Evolutionary conservation across 35 echinoderm and acorn worm genomes (phyloP), one percentile per base, ranked within the genome.

Genomic region (Apostichopus japonicus): DNA sequence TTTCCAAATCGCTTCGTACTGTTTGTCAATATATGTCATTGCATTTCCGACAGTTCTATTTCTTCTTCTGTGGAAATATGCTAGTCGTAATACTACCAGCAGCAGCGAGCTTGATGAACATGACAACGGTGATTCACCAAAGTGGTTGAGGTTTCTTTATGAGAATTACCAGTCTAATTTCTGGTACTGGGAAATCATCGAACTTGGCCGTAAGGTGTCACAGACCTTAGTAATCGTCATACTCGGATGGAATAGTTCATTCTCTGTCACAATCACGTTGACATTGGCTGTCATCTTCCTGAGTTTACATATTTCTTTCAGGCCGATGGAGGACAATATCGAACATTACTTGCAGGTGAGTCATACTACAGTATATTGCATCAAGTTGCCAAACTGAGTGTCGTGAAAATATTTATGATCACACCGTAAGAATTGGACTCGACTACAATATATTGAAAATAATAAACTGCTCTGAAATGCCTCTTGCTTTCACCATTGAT

Each of bases 181-280:
- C 75, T 88, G 65, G 65, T 93, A 54, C 73, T 93, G 73, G 84
- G 92, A 79, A 78, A 93, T 93, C 54, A 22, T 93, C 21, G 92
- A 93, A 59, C 56, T 93, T 1, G 54, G 78, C 8, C 62, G 92
- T 5, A 93, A 93, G 21, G 51, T 87, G 10, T 72, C 79, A 7
- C 79, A 86, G 52, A 72, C 82, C 0, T 55, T 79, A 2, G 22
- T 93, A 0, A 54, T 93, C 7, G 65, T 88, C 8, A 51, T 93
- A 55, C 89, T 78, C 59, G 92, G 92, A 16, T 77, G 81, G 54
- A 72, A 77, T 5, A 73, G 84, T 72, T 84, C 19, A 4, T 75
- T 87, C 23, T 87, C 92, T 13, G 44, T 80, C 78, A 51, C 25
- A 51, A 23, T 86, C 0, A 86, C 83, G 5, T 59, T 86, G 5